A percentile compares a stretch with the other conserved stretches of the same genome.
These are phyloP conservation scores for Listrodromus nycthemerus DNA, from an alignment of 2,888 invertebrate species.

Conservation along the genomic window DNA sequence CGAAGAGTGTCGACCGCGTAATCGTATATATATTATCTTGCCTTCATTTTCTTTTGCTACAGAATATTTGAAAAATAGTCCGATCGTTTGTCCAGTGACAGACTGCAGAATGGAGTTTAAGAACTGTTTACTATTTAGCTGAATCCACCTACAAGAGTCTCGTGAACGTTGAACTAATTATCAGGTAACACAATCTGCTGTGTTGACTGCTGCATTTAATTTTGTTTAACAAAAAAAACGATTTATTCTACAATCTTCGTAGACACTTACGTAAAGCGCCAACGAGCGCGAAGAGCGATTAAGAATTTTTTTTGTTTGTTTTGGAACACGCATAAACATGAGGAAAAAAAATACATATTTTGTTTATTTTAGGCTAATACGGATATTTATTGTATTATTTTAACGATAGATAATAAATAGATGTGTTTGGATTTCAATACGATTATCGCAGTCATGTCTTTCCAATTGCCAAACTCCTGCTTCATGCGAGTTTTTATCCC, in stretches of 20 bases:
- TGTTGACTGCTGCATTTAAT: conserved; percentile 74
- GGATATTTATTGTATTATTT: conserved; percentile 82
- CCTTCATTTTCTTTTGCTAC: conserved; percentile 44
- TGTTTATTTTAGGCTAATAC: conserved; percentile 80
- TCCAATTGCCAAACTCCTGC: conserved; percentile 3
- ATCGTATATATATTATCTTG: conserved; percentile 22
- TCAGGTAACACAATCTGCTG: conserved; percentile 15
- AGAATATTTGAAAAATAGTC: conserved; percentile 20
- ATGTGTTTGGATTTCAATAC: conserved; percentile 82
- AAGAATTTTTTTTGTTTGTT: conserved; percentile 50
- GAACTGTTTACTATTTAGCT: conserved; percentile 35
- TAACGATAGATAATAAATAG: conserved; percentile 79
- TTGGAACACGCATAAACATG: conserved; percentile 66
- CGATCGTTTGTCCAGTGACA: conserved; percentile 18
- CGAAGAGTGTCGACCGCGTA: conserved; percentile 10
- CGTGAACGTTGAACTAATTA: conserved; percentile 32
- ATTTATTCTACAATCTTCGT: conserved; percentile 39
- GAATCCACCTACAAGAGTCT: conserved; percentile 39
- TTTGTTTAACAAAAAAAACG: conserved; percentile 70
- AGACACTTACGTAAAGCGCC: conserved; percentile 69
- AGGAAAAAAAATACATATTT: conserved; percentile 77
- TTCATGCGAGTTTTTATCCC: not conserved
- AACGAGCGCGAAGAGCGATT: conserved; percentile 37
- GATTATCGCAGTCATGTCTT: conserved; percentile 48
- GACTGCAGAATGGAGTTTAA: conserved; percentile 32